Base-by-base conservation (phyloP, 2,888 invertebrate genomes). In the Hecatera dysodea region DNA sequence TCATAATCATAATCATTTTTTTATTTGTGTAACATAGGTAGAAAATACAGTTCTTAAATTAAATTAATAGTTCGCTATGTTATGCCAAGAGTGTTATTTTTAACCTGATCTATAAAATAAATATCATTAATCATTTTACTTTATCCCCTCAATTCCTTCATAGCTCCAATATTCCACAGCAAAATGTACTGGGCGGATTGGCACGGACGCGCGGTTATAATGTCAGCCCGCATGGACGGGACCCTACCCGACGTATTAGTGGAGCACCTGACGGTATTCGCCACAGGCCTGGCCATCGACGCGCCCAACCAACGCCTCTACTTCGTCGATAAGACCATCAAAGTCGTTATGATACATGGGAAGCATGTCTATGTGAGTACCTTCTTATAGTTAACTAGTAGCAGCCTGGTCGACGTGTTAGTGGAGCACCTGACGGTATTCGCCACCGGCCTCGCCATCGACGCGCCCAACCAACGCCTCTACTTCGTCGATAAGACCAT, bases 181-280 rank as follows among this genome's bases (percentile, higher is more conserved):
- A 94, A 96, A 84, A 98, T 99, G 97, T 99, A 97, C 93, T 99
- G 99, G 99, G 97, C 98, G 0, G 99, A 99, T 91, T 99, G 98
- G 98, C 98, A 98, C 6, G 86, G 92, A 0, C 95, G 93, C 15
- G 97, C 98, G 0, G 96, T 97, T 87, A 98, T 99, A 82, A 98
- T 97, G 83, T 94, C 96, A 12, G 97, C 98, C 11, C 96, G 97
- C 11, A 99, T 99, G 99, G 98, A 99, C 92, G 99, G n/a, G n/a
- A n/a, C n/a, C n/a, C n/a, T n/a, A n/a, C n/a, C n/a, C 0, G 90
- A 90, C 7, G 89, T 96, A 0, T 95, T 99, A 65, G 96, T 99
- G 0, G 95, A 96, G 1, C 92, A 96, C 0, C 93, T 98, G 75
- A 95, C 98, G 33, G 93, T 94, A 29, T 98, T 98, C 97, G 98